phyloP scores from a whole-genome alignment of 1,140 invertebrate genomes.

The Cylas formicarius region DNA sequence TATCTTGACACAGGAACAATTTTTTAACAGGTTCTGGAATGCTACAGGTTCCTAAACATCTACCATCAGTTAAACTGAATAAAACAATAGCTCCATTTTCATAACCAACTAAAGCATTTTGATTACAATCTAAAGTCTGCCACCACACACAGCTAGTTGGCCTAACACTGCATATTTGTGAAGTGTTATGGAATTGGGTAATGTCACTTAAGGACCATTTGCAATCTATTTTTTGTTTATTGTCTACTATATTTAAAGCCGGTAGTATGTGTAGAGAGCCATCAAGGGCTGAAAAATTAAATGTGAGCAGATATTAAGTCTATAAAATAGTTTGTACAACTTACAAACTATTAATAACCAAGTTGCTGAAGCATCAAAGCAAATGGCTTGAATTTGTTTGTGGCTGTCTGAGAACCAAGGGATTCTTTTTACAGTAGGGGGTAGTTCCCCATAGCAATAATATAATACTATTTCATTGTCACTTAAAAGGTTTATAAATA shows the following conservation, averaged over 20 bases:
- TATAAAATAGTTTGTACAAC: constrained; percentile 14
- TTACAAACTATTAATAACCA: constrained; percentile 59
- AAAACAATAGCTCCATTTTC: constrained; percentile 64
- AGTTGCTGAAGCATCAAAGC: constrained; percentile 61
- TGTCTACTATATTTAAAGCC: constrained; percentile 50
- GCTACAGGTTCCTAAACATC: constrained; percentile 56
- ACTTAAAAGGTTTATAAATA: constrained; percentile 25
- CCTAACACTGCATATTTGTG: constrained; percentile 47
- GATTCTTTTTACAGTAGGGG: constrained; percentile 54
- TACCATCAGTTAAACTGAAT: constrained; percentile 61
- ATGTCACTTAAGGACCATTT: constrained; percentile 53
- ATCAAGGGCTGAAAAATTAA: constrained; percentile 41
- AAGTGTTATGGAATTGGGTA: constrained; percentile 46
- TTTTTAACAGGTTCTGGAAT: constrained; percentile 53
- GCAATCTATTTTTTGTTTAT: constrained; percentile 46
- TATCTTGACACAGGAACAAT: constrained; percentile 61
- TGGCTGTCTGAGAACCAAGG: constrained; percentile 57
- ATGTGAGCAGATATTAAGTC: constrained; percentile 6
- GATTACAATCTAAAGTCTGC: constrained; percentile 56
- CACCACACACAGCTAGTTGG: constrained; percentile 61
- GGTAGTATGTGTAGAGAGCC: constrained; percentile 57
- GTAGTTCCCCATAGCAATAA: constrained; percentile 39
- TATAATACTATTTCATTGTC: constrained; percentile 38
- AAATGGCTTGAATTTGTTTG: constrained; percentile 55
- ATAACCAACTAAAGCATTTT: constrained; percentile 63